phyloP scores from a whole-genome alignment of 2,888 invertebrate species.

The Diaperis boleti region DNA sequence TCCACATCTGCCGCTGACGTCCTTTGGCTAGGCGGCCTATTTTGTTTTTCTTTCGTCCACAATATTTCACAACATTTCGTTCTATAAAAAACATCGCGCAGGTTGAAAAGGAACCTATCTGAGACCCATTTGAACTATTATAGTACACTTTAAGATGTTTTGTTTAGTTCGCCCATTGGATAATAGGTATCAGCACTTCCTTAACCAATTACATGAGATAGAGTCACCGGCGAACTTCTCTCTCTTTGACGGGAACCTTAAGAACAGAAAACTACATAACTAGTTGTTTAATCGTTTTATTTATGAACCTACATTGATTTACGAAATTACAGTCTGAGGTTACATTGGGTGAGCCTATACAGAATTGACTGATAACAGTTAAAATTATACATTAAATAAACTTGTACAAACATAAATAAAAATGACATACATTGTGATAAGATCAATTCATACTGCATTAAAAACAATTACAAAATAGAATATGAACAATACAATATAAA shows the following conservation, averaged over 20 bases:
- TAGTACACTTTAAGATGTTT: no score
- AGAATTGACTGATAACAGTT: constrained; percentile 33
- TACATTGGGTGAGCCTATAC: constrained; percentile 46
- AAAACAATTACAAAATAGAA: constrained; percentile 31
- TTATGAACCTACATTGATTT: constrained; percentile 39
- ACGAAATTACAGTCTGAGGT: constrained; percentile 59
- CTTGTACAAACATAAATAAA: constrained; percentile 38
- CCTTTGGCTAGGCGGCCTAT: no score
- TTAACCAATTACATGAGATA: no score
- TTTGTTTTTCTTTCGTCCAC: no score
- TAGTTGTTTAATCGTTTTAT: constrained; percentile 28
- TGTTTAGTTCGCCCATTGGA: no score
- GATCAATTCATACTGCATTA: constrained; percentile 21
- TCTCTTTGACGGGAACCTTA: background rate
- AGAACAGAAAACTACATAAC: background rate
- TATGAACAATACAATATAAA: constrained; percentile 27
- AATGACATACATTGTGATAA: constrained; percentile 16
- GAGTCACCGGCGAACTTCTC: background rate
- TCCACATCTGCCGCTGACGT: no score
- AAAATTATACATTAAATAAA: constrained; percentile 31
- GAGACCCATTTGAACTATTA: no score
- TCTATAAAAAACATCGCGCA: no score
- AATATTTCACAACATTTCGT: no score
- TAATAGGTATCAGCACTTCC: no score
- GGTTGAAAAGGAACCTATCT: no score